Percentiles rank a stretch among this genome's conserved stretches.
Conservation (phyloP, 1,140 invertebrate genomes). For the Berghia stephanieae region DNA sequence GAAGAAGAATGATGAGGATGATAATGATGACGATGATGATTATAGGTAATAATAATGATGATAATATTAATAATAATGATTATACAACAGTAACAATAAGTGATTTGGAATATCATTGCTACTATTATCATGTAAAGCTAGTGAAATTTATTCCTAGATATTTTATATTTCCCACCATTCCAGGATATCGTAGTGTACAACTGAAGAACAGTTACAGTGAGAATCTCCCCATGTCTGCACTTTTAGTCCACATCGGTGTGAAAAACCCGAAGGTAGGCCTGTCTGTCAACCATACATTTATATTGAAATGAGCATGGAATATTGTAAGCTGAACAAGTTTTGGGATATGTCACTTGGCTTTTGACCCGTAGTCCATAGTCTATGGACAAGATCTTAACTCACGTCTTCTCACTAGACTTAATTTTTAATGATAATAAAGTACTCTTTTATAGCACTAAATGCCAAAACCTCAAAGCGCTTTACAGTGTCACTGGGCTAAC, state of each 20-base stretch:
- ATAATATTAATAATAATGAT: too few relatives aligned
- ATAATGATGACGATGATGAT: not conserved
- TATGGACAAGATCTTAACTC: not conserved
- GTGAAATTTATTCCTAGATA: not conserved
- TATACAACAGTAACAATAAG: too few relatives aligned
- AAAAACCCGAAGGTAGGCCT: constrained; percentile 64
- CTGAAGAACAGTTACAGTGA: constrained; percentile 90
- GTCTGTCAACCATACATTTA: too few relatives aligned
- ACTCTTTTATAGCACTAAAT: too few relatives aligned
- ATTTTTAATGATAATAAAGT: too few relatives aligned
- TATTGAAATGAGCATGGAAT: too few relatives aligned
- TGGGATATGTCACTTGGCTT: not conserved
- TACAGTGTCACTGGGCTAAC: too few relatives aligned
- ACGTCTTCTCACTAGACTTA: not conserved
- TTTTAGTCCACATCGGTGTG: constrained; percentile 83
- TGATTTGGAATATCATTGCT: too few relatives aligned
- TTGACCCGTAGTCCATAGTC: not conserved
- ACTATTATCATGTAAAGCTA: too few relatives aligned
- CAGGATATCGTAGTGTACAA: constrained; percentile 89
- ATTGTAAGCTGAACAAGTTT: not conserved
- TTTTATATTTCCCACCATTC: not conserved
- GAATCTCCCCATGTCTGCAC: constrained; percentile 87
- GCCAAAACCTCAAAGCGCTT: too few relatives aligned
- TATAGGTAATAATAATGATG: too few relatives aligned
- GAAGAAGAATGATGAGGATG: too few relatives aligned